Conservation (phyloP, 2,888 invertebrate genomes). For the Diarsia mendica region DNA sequence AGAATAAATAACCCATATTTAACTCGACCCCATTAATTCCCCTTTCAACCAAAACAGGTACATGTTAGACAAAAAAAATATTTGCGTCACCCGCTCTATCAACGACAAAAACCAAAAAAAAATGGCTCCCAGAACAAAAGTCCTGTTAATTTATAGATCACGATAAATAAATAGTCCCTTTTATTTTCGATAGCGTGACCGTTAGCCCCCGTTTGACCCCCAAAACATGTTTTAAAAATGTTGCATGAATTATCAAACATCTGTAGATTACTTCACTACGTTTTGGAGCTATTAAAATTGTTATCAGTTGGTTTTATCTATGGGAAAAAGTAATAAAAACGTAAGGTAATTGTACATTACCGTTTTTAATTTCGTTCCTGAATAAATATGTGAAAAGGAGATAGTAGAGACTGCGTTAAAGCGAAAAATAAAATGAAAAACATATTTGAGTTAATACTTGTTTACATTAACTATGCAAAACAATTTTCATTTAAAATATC, state of each 20-base stretch:
- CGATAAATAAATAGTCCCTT: conserved; percentile 69
- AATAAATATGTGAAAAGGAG: conserved; percentile 5
- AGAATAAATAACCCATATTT: conserved; percentile 58
- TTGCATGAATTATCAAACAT: conserved; percentile 61
- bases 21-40: conserved; percentile 51
- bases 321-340: conserved; percentile 47
- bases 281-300: conserved; percentile 51
- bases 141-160: conserved; percentile 77
- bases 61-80: conserved; percentile 54
- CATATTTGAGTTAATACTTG: conserved; percentile 9
- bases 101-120: conserved; percentile 64
- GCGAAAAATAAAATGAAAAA: conserved; percentile 10
- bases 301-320: conserved; percentile 61
- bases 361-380: conserved; percentile 6
- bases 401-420: background rate
- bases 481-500: conserved; percentile 12
- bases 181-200: conserved; percentile 69
- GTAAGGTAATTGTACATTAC: conserved; percentile 45
- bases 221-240: conserved; percentile 52
- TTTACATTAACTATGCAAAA: conserved; percentile 8
- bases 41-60: conserved; percentile 51
- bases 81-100: conserved; percentile 64
- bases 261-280: conserved; percentile 54
- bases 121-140: conserved; percentile 72
- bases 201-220: conserved; percentile 54